Conservation (phyloP, 2,113 vertebrate species). For the Mormyrus lacerda region DNA sequence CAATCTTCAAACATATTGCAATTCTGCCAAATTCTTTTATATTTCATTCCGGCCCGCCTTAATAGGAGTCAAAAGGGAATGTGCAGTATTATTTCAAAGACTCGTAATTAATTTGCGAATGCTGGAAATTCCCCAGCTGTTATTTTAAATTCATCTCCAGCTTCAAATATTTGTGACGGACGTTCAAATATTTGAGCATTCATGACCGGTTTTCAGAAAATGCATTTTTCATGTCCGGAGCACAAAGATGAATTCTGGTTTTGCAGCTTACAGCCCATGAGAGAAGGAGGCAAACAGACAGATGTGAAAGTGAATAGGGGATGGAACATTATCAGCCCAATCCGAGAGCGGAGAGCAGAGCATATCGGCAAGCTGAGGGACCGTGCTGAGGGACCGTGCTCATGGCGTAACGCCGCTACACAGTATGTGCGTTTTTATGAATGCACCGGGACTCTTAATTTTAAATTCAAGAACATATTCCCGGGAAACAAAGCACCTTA, state of each 20-base stretch:
- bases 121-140: slow-evolving; percentile 26
- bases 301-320: neutral
- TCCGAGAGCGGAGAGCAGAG: neutral
- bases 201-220: slow-evolving; percentile 22
- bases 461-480: neutral
- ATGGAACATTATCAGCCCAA: neutral
- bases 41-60: neutral
- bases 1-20: neutral
- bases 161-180: slow-evolving; percentile 43
- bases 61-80: slow-evolving; percentile 4
- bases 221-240: slow-evolving; percentile 19
- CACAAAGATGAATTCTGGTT: neutral
- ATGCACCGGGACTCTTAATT: neutral
- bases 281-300: neutral
- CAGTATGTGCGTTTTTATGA: neutral
- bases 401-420: neutral
- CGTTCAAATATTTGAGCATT: slow-evolving; percentile 48
- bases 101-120: slow-evolving; percentile 26
- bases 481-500: neutral
- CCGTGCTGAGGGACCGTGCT: neutral
- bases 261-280: neutral
- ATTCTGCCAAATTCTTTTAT: slow-evolving; percentile 10
- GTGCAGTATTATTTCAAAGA: slow-evolving; percentile 43
- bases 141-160: slow-evolving; percentile 33
- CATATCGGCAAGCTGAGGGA: neutral